Percentiles rank a stretch among this genome's conserved stretches.
phyloP scores from a whole-genome alignment of 2,797 vertebrate species.

The Enteromius afrohamiltoni region DNA sequence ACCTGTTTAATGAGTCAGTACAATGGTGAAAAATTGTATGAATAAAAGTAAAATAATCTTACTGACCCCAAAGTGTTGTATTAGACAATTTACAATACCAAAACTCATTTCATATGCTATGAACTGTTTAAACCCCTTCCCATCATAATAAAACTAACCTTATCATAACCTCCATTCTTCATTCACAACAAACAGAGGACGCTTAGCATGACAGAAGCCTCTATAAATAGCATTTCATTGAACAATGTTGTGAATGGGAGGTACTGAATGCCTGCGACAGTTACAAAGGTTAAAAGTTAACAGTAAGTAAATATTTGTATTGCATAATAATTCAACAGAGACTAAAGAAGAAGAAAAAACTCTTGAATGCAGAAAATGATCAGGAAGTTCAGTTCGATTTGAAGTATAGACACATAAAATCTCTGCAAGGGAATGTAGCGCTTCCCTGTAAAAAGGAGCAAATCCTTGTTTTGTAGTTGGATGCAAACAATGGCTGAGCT shows the following conservation, averaged over 20 bases:
- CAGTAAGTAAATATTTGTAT: constrained; percentile 6
- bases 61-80: constrained; percentile 16
- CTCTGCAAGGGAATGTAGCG: constrained; percentile 8
- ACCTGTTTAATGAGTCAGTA: not conserved
- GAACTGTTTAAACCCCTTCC: constrained; percentile 68
- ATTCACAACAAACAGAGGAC: constrained; percentile 81
- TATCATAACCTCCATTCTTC: constrained; percentile 78
- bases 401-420: constrained; percentile 33
- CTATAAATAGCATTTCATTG: constrained; percentile 84
- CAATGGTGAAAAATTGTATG: not conserved
- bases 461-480: constrained; percentile 54
- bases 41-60: not conserved
- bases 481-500: constrained; percentile 42
- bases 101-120: constrained; percentile 59
- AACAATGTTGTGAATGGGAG: constrained; percentile 77
- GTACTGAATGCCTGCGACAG: constrained; percentile 74
- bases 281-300: constrained; percentile 59
- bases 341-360: not conserved
- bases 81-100: constrained; percentile 7
- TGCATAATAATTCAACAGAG: not conserved
- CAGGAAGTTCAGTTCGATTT: constrained; percentile 31
- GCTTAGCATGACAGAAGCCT: constrained; percentile 70
- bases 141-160: constrained; percentile 78
- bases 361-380: constrained; percentile 17
- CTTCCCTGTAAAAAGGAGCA: constrained; percentile 50